Percentiles rank a stretch among this genome's conserved stretches.
Conservation (phyloP, 1,140 invertebrate genomes). For the Marisa cornuarietis region DNA sequence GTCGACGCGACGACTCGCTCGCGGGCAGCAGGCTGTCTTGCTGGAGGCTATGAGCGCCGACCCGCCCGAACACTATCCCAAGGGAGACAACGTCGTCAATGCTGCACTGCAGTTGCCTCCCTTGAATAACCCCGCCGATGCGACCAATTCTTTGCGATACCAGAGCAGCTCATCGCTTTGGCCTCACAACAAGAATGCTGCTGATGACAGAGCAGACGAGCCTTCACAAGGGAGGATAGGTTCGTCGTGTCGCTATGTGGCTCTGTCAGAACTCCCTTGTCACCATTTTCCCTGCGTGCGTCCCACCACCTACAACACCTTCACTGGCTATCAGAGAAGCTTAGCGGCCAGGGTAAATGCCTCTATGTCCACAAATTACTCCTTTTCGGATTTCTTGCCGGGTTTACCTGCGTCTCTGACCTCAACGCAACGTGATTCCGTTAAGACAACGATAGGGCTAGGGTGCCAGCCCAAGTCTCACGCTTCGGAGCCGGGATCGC, state of each 20-base stretch:
- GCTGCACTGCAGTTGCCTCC: not conserved
- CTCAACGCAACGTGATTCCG: not conserved
- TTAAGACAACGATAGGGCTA: not conserved
- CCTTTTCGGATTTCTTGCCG: not conserved
- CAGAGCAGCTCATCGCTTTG: too few relatives aligned
- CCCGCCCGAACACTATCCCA: not conserved
- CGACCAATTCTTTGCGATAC: not conserved
- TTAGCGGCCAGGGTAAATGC: too few relatives aligned
- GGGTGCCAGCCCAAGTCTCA: not conserved
- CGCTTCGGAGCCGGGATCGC: not conserved
- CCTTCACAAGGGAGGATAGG: not conserved
- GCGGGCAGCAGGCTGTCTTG: constrained; percentile 11
- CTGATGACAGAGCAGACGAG: not conserved
- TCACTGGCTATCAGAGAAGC: not conserved
- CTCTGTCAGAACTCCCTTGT: constrained; percentile 13
- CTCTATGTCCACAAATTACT: not conserved
- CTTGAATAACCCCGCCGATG: not conserved
- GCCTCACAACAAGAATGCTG: not conserved
- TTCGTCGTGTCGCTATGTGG: constrained; percentile 10
- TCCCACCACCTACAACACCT: constrained; percentile 27
- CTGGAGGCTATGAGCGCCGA: not conserved
- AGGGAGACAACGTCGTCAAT: not conserved
- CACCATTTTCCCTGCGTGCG: constrained; percentile 26
- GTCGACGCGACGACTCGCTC: not conserved
- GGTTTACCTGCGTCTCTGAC: not conserved